Conservation (phyloP, 2,888 invertebrate genomes). For the Exephanes ischioxanthus region DNA sequence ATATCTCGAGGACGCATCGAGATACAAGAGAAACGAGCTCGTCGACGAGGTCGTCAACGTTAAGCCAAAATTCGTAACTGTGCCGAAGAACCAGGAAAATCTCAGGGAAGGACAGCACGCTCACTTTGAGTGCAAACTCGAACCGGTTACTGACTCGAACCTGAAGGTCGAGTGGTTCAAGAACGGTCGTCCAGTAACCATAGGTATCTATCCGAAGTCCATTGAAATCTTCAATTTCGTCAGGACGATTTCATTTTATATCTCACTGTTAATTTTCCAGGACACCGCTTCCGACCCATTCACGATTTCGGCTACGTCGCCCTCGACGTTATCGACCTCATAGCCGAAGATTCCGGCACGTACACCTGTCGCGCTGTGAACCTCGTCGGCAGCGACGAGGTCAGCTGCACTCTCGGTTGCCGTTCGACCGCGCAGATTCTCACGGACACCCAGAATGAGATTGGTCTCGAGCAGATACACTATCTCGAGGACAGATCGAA, state of each 20-base stretch:
- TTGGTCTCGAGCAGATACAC: constrained; percentile 95
- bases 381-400: constrained; percentile 95
- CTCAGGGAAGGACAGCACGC: constrained; percentile 96
- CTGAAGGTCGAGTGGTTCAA: constrained; percentile 99
- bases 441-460: constrained; percentile 94
- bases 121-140: constrained; percentile 98
- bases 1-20: constrained; percentile 94
- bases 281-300: constrained; percentile 97
- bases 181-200: constrained; percentile 96
- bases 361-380: constrained; percentile 98
- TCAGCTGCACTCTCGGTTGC: constrained; percentile 90
- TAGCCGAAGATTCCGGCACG: constrained; percentile 97
- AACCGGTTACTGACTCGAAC: constrained; percentile 98
- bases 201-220: constrained; percentile 86
- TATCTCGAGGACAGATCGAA: constrained; percentile 94
- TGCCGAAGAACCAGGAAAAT: constrained; percentile 94
- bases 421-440: constrained; percentile 93
- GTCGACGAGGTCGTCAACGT: constrained; percentile 94
- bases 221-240: constrained; percentile 28
- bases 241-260: not conserved
- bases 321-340: constrained; percentile 97
- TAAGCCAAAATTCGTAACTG: constrained; percentile 94
- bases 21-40: constrained; percentile 93
- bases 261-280: constrained; percentile 78
- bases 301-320: constrained; percentile 99